These are phyloP conservation scores for Ormia ochracea DNA, from an alignment of 2,888 invertebrate genomes.

Conservation along the genomic window DNA sequence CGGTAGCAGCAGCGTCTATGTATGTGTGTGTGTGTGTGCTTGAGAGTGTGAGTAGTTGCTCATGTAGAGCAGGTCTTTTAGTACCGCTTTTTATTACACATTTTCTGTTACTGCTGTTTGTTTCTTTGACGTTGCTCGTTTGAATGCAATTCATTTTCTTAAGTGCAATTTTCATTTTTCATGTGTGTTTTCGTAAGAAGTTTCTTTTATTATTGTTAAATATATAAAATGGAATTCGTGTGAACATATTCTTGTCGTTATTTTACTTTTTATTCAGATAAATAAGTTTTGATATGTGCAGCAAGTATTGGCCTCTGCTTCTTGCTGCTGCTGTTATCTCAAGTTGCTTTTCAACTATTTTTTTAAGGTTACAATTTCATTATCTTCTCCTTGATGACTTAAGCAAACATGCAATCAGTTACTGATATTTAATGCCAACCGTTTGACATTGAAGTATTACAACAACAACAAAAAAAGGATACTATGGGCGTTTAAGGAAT, in stretches of 20 bases:
- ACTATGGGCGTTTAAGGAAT: too few relatives aligned
- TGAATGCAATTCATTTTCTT: slow-evolving; percentile 74
- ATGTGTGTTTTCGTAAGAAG: background rate
- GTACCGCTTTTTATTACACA: background rate
- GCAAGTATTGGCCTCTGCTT: background rate
- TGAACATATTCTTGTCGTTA: background rate
- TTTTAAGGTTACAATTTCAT: slow-evolving; percentile 13
- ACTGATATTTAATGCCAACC: background rate
- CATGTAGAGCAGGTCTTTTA: slow-evolving; percentile 1
- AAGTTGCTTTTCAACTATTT: background rate
- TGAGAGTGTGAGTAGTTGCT: slow-evolving; percentile 8
- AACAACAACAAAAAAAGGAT: background rate
- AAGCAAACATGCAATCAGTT: background rate
- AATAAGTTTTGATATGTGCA: background rate
- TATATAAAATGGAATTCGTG: slow-evolving; percentile 13
- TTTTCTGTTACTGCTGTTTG: slow-evolving; percentile 8
- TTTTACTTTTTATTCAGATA: background rate
- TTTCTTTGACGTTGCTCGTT: slow-evolving; percentile 67
- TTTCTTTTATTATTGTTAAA: background rate
- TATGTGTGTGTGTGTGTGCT: too few relatives aligned
- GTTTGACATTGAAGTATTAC: slow-evolving; percentile 11
- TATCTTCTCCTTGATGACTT: background rate
- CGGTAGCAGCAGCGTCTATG: too few relatives aligned
- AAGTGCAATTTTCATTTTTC: slow-evolving; percentile 71
- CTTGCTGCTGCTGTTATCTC: background rate